Percentiles rank a stretch among this genome's conserved stretches.
Conservation (phyloP, 2,797 vertebrate species). For the Molothrus aeneus region DNA sequence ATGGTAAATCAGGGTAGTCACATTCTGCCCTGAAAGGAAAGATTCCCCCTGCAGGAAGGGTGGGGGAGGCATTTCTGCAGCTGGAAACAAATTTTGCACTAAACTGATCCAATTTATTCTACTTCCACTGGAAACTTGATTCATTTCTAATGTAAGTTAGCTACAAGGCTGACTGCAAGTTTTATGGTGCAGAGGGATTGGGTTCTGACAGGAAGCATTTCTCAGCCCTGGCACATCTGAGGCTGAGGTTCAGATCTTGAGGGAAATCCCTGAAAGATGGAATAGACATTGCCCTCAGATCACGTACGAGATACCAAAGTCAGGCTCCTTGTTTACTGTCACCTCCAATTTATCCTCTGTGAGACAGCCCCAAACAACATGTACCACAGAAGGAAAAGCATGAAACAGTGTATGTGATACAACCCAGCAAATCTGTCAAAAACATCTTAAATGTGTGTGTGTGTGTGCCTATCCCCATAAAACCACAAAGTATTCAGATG, state of each 20-base stretch:
- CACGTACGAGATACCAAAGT: neutral
- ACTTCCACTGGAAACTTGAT: neutral
- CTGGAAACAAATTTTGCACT: neutral
- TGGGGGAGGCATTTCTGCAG: neutral
- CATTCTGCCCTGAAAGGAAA: neutral
- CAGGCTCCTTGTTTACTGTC: conserved; percentile 37
- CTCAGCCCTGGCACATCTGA: neutral
- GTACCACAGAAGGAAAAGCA: neutral
- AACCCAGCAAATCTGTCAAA: neutral
- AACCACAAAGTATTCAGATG: neutral
- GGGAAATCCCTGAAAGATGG: neutral
- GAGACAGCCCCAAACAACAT: neutral
- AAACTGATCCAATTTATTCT: neutral
- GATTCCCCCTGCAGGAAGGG: neutral
- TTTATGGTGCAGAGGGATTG: neutral
- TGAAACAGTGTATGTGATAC: neutral
- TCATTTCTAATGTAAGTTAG: neutral
- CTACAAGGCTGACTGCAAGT: neutral
- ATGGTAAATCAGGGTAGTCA: neutral
- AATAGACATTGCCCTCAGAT: conserved; percentile 8
- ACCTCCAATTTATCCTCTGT: neutral
- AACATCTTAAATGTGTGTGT: neutral
- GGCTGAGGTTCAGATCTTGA: neutral
- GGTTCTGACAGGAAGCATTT: neutral
- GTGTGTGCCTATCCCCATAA: neutral